Evolutionary conservation across 2,888 invertebrate species (phyloP), one percentile per base, ranked within the genome.

Genomic region (Ophion obscuratus): DNA sequence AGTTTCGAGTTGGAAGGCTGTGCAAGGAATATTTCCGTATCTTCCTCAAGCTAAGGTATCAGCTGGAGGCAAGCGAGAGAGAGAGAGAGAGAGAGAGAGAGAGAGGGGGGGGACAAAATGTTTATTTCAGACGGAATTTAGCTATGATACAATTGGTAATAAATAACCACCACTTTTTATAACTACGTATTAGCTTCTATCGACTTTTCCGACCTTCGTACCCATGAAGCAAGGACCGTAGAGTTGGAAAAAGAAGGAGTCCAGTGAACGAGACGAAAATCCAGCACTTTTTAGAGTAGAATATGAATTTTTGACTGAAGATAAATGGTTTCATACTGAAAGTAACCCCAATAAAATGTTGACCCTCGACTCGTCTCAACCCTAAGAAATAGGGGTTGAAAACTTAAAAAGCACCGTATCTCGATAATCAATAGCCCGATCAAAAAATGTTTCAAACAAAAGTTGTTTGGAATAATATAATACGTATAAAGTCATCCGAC

Each of bases 11-110:
- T 59, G 40, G 67, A 24, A 24, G 27, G 36, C 14, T 47, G 61
- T 44, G 44, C 70, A 11, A 53, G 36, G 68, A 78, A 73, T 61
- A 70, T 77, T 73, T 61, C 66, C 31, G 47, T 73, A 67, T 62
- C 53, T 11, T 61, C n/a, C 27, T 20, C 47, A 44, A 76, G 57
- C 70, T 9, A 57, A 64, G 3, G 36, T 36, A 81, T 27, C 44
- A 61, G 36, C 62, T 71, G 59, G 24, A 71, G 59, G n/a, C 73
- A 27, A 57, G n/a, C 59, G 36, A 47, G 24, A 61, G 70, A 3
- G 36, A n/a, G 6, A 31, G 44, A 36, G 53, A 6, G 9, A 68
- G 7, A 57, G 20, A 17, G 75, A 73, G 40, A 27, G 57, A 79
- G 79, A 80, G 24, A 20, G 61, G 27, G 44, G 44, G 20, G 61